Conservation (phyloP, 2,888 invertebrate genomes). For the Drosophila cyrtoloma region DNA sequence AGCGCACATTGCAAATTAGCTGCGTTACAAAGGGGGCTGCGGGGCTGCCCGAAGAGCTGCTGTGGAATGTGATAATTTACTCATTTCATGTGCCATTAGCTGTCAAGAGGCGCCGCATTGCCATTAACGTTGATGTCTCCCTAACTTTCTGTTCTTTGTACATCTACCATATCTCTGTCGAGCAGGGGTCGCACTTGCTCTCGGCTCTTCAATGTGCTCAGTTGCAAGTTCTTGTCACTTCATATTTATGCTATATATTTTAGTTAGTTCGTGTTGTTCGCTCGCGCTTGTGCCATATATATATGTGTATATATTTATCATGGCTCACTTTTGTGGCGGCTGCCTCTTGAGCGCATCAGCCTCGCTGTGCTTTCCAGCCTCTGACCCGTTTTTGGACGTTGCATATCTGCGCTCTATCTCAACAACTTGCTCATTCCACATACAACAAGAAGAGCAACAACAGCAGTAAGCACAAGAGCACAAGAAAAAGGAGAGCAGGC, state of each 20-base stretch:
- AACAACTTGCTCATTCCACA: slow-evolving; percentile 52
- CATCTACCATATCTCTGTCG: not conserved
- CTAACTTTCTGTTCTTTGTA: not conserved
- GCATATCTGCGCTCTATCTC: slow-evolving; percentile 66
- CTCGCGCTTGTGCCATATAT: slow-evolving; percentile 24
- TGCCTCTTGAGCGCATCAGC: slow-evolving; percentile 38
- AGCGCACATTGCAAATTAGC: slow-evolving; percentile 73
- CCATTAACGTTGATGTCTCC: slow-evolving; percentile 41
- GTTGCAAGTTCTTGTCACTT: slow-evolving; percentile 45
- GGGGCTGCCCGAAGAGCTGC: slow-evolving; percentile 13
- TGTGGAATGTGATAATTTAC: slow-evolving; percentile 74
- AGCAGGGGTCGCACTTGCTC: slow-evolving; percentile 12
- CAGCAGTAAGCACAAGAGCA: not conserved
- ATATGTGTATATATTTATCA: slow-evolving; percentile 55
- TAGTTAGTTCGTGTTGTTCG: slow-evolving; percentile 34
- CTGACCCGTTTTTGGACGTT: slow-evolving; percentile 51
- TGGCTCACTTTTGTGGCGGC: slow-evolving; percentile 62
- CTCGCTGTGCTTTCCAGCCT: slow-evolving; percentile 46
- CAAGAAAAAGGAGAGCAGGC: slow-evolving; percentile 35
- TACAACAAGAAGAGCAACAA: slow-evolving; percentile 9
- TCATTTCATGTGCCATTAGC: slow-evolving; percentile 80
- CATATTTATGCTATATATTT: slow-evolving; percentile 66
- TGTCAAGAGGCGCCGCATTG: slow-evolving; percentile 59
- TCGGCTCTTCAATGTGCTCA: slow-evolving; percentile 1
- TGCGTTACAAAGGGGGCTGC: slow-evolving; percentile 12